A percentile compares a stretch with the other conserved stretches of the same genome.
Conservation (phyloP, 1,140 invertebrate species). For the Drosophila auraria region DNA sequence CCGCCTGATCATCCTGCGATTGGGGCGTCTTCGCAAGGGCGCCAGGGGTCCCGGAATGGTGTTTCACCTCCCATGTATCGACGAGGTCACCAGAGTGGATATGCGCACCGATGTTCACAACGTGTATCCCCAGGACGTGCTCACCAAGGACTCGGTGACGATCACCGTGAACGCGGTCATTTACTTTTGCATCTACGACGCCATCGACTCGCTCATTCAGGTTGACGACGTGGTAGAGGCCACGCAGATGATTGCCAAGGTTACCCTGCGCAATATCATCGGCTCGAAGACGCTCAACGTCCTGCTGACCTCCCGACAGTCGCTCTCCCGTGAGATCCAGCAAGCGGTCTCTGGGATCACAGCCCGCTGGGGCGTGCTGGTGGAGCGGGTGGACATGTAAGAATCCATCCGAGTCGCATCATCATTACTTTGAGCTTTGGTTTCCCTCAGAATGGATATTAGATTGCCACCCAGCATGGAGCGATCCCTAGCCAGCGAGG, state of each 20-base stretch:
- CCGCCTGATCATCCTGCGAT: slow-evolving; percentile 93
- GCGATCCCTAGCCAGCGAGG: slow-evolving; percentile 94
- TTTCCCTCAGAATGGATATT: slow-evolving; percentile 92
- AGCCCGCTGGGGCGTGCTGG: slow-evolving; percentile 95
- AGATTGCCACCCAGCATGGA: slow-evolving; percentile 93
- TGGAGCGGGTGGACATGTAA: slow-evolving; percentile 97
- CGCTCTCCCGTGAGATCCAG: slow-evolving; percentile 54
- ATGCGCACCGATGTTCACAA: slow-evolving; percentile 90
- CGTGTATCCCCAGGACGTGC: slow-evolving; percentile 89
- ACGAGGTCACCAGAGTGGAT: slow-evolving; percentile 90
- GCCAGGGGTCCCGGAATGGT: slow-evolving; percentile 86
- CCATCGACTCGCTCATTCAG: slow-evolving; percentile 92
- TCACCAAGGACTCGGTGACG: slow-evolving; percentile 92
- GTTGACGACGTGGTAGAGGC: slow-evolving; percentile 92
- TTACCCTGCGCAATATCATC: slow-evolving; percentile 90
- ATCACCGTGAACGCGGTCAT: slow-evolving; percentile 92
- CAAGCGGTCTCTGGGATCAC: slow-evolving; percentile 63
- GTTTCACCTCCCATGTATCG: slow-evolving; percentile 92
- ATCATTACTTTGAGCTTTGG: background rate
- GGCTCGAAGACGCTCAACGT: slow-evolving; percentile 90
- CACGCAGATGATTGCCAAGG: slow-evolving; percentile 87
- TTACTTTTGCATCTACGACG: slow-evolving; percentile 91
- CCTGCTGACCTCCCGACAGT: slow-evolving; percentile 86
- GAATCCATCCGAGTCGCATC: background rate
- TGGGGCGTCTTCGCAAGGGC: slow-evolving; percentile 88